Percentiles rank a stretch among this genome's conserved stretches.
phyloP scores from a whole-genome alignment of 2,113 vertebrate species.

The Raphicerus campestris region DNA sequence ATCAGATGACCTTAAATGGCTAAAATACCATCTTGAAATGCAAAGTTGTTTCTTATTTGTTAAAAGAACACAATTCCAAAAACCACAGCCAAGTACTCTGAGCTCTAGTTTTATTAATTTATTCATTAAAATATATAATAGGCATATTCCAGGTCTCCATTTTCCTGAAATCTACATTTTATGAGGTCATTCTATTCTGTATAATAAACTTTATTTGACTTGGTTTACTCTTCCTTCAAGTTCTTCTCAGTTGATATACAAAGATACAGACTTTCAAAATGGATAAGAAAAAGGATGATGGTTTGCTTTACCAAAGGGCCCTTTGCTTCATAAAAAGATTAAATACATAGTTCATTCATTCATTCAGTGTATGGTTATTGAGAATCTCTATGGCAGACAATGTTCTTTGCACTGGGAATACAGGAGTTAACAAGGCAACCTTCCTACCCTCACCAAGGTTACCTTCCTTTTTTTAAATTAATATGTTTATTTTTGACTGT shows the following conservation, averaged over 20 bases:
- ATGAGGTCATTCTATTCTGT: not conserved
- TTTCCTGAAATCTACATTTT: not conserved
- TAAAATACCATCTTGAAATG: constrained; percentile 7
- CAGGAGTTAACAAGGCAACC: not conserved
- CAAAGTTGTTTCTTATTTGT: not conserved
- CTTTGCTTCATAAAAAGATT: not conserved
- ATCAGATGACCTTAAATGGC: not conserved
- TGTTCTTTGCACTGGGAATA: not conserved
- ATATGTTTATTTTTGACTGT: not conserved
- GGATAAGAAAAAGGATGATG: not conserved
- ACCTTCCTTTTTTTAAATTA: not conserved
- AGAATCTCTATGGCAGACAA: not conserved
- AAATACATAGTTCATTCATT: not conserved
- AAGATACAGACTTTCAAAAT: not conserved
- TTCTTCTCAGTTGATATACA: not conserved
- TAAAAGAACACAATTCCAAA: not conserved
- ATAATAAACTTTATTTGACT: not conserved
- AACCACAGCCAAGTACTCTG: not conserved
- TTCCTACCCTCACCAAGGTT: not conserved
- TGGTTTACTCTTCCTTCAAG: not conserved
- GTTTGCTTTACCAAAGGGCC: not conserved
- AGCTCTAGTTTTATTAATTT: not conserved
- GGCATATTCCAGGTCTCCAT: not conserved
- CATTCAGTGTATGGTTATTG: not conserved
- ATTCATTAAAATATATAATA: not conserved